These are phyloP conservation scores for Lasioglossum marginatum DNA, from an alignment of 2,888 invertebrate genomes.

Conservation along the genomic window DNA sequence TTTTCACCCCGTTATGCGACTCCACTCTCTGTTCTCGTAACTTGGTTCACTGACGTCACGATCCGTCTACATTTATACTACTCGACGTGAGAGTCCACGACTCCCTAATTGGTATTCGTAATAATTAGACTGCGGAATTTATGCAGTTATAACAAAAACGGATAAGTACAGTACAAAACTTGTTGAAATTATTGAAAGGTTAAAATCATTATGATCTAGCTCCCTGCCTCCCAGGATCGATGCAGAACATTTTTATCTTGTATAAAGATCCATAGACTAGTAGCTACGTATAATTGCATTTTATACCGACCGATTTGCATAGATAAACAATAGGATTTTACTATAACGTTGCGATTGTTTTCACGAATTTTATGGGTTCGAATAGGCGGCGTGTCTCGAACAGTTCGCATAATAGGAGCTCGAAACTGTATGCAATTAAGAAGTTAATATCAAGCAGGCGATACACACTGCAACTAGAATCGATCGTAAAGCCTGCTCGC, in stretches of 20 bases:
- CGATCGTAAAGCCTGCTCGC: constrained; percentile 17
- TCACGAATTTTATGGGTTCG: neutral
- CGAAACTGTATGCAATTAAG: neutral
- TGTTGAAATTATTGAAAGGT: too few species aligned
- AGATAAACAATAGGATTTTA: neutral
- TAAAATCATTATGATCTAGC: too few species aligned
- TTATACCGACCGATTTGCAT: neutral
- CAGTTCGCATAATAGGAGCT: neutral
- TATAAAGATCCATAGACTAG: neutral
- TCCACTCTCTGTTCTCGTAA: neutral
- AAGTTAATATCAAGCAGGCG: neutral
- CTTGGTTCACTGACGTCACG: constrained; percentile 5
- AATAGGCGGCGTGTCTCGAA: neutral
- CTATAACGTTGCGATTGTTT: neutral
- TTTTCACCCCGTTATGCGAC: constrained; percentile 8
- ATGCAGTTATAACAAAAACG: too few species aligned
- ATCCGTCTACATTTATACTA: neutral
- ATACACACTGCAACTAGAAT: constrained; percentile 9
- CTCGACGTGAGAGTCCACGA: neutral
- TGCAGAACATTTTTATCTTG: neutral
- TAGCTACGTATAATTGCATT: neutral
- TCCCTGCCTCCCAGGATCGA: neutral
- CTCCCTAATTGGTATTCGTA: neutral
- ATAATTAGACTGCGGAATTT: neutral
- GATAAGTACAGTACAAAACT: too few species aligned